Conservation (phyloP, 2,797 vertebrate genomes). For the Helicolenus hilgendorfi region DNA sequence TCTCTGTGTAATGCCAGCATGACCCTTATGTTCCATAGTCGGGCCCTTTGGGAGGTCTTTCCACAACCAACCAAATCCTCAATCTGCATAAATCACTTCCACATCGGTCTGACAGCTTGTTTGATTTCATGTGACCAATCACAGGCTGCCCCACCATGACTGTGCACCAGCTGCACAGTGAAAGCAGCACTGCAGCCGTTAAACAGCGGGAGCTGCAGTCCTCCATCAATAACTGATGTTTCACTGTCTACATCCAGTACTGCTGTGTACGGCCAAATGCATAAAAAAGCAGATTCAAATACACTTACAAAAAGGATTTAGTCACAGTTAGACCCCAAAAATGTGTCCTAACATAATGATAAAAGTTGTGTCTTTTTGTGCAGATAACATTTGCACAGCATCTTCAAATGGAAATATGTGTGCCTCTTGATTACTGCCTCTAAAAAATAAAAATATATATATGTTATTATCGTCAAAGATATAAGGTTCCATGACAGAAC, state of each 20-base stretch:
- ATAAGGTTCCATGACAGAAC: neutral
- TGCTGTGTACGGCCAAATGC: neutral
- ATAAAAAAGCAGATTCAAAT: neutral
- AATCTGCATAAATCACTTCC: neutral
- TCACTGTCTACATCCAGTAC: neutral
- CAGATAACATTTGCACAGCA: neutral
- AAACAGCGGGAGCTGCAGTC: neutral
- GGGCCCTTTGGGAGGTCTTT: neutral
- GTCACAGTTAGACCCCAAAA: neutral
- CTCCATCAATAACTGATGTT: neutral
- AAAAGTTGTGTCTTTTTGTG: neutral
- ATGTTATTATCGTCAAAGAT: neutral
- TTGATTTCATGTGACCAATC: conserved; percentile 7
- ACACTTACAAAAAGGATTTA: too few relatives aligned
- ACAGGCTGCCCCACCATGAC: neutral
- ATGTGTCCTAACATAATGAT: neutral
- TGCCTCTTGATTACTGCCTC: neutral
- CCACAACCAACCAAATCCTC: neutral
- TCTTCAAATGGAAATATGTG: neutral
- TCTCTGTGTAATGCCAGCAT: neutral
- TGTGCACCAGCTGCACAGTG: neutral
- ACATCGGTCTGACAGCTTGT: conserved; percentile 8
- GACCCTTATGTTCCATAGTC: neutral
- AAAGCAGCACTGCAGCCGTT: neutral
- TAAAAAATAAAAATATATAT: neutral